Evolutionary conservation across 2,797 vertebrate species (phyloP).

Genomic region (Ctenopoma multispine): DNA sequence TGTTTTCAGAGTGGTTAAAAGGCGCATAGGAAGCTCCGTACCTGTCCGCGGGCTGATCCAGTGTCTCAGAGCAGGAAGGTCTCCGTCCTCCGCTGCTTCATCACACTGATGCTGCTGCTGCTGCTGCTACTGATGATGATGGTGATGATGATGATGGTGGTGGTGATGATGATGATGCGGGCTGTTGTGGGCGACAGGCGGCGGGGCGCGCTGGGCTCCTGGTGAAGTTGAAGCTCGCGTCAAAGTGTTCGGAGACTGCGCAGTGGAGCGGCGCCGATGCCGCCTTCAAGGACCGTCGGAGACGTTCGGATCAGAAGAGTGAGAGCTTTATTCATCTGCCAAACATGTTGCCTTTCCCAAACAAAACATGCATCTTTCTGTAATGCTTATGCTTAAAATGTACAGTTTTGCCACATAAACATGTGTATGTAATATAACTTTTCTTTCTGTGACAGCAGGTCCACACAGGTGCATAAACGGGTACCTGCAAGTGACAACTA

Average conservation of each 20-base stretch:
- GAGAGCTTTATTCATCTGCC: no score
- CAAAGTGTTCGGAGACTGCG: constrained; percentile 67
- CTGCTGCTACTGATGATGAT: constrained; percentile 29
- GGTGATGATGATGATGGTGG: constrained; percentile 31
- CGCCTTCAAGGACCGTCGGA: constrained; percentile 34
- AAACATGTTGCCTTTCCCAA: no score
- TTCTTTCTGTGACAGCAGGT: no score
- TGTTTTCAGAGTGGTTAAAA: constrained; percentile 15
- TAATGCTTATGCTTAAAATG: no score
- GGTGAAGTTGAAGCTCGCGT: constrained; percentile 65
- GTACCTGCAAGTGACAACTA: no score
- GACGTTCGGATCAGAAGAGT: background rate
- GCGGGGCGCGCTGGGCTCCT: constrained; percentile 48
- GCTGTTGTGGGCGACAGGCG: constrained; percentile 67
- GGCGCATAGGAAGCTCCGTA: constrained; percentile 47
- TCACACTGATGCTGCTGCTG: constrained; percentile 69
- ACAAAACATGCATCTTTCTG: no score
- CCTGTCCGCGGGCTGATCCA: constrained; percentile 70
- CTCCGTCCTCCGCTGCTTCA: constrained; percentile 71
- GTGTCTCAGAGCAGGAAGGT: constrained; percentile 68
- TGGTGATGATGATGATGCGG: constrained; percentile 55
- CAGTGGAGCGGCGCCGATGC: constrained; percentile 41
- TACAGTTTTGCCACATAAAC: no score
- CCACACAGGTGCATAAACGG: no score
- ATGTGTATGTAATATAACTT: no score